These are phyloP conservation scores for Amazona vittata DNA, from an alignment of 2,113 vertebrate species.

Conservation along the genomic window DNA sequence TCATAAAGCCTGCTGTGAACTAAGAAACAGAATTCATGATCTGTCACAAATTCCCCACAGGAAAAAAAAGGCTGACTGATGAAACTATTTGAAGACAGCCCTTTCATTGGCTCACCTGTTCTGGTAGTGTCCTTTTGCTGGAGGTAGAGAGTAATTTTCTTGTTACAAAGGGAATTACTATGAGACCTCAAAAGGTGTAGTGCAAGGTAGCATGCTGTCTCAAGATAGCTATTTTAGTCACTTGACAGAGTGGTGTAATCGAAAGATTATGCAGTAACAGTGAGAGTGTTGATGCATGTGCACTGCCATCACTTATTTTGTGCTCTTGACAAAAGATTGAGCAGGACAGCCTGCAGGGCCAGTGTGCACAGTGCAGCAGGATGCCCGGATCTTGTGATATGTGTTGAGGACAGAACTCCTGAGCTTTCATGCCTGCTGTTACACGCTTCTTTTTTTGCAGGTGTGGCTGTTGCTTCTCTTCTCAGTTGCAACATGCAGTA, in stretches of 20 bases:
- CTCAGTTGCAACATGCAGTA: not conserved
- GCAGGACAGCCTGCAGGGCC: not conserved
- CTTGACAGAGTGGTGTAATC: slow-evolving; percentile 25
- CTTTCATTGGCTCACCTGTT: not conserved
- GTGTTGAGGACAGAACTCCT: not conserved
- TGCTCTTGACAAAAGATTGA: not conserved
- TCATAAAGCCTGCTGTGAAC: not conserved
- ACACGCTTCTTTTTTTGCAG: not conserved
- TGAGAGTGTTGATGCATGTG: slow-evolving; percentile 20
- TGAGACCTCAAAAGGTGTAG: not conserved
- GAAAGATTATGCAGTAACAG: slow-evolving; percentile 50
- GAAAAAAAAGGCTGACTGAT: not conserved
- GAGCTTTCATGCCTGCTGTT: not conserved
- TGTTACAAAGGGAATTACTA: not conserved
- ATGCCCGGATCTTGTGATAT: not conserved
- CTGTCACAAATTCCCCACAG: not conserved
- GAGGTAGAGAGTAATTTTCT: slow-evolving; percentile 1
- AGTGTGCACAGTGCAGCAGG: not conserved
- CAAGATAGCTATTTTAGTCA: slow-evolving; percentile 49
- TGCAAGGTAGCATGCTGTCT: slow-evolving; percentile 29
- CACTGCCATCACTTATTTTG: not conserved
- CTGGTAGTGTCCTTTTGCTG: not conserved
- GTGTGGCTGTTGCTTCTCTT: not conserved
- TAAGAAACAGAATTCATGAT: not conserved
- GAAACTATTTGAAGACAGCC: not conserved